Percentiles rank a stretch among this genome's conserved stretches.
Conservation (phyloP, 1,140 invertebrate species). For the Halyomorpha halys region DNA sequence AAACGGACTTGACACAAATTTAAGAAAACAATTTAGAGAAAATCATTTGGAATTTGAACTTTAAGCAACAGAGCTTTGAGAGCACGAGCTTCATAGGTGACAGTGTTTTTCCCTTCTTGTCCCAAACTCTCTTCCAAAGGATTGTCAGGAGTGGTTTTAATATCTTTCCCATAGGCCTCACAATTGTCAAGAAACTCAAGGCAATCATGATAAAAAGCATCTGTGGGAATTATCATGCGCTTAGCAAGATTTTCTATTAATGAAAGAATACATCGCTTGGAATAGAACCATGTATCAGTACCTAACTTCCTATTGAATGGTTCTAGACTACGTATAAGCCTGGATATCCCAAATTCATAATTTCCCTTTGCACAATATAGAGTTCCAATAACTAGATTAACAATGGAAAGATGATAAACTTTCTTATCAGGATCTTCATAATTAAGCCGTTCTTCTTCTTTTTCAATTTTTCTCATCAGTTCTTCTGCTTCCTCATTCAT, state of each 20-base stretch:
- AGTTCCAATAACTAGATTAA: conserved; percentile 97
- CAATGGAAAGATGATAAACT: conserved; percentile 93
- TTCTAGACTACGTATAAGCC: conserved; percentile 93
- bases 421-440: conserved; percentile 92
- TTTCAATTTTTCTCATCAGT: conserved; percentile 96
- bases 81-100: conserved; percentile 81
- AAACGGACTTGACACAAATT: not conserved
- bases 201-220: conserved; percentile 81
- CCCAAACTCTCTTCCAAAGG: conserved; percentile 61
- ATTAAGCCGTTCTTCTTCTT: conserved; percentile 87
- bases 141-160: conserved; percentile 72
- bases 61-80: conserved; percentile 70
- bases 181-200: conserved; percentile 88
- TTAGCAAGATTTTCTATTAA: conserved; percentile 86
- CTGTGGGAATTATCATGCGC: conserved; percentile 80
- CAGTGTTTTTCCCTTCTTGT: conserved; percentile 78
- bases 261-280: conserved; percentile 87
- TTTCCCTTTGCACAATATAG: conserved; percentile 98
- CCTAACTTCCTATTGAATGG: conserved; percentile 92
- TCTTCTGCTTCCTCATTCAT: conserved; percentile 99
- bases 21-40: conserved; percentile 14
- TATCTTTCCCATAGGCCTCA: conserved; percentile 72
- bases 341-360: conserved; percentile 97
- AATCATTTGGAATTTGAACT: conserved; percentile 24
- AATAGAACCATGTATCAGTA: conserved; percentile 95